Percentiles rank a stretch among this genome's conserved stretches.
phyloP scores from a whole-genome alignment of 2,888 invertebrate genomes.

The Disparrhopalites patrizii region DNA sequence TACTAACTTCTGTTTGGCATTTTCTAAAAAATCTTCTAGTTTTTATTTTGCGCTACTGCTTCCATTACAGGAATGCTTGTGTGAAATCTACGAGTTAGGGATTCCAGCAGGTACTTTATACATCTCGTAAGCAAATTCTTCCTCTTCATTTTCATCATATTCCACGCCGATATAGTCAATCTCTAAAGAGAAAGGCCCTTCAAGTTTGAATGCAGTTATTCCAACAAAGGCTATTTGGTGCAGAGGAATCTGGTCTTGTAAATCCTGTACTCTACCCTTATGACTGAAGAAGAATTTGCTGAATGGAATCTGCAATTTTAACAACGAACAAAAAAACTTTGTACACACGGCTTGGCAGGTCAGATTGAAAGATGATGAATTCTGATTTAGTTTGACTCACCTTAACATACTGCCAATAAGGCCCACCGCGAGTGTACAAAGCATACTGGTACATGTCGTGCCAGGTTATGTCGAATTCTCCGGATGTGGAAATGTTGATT shows the following conservation, averaged over 20 bases:
- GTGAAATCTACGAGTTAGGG: no score
- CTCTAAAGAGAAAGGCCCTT: constrained; percentile 83
- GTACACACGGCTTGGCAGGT: no score
- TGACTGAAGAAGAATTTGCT: constrained; percentile 81
- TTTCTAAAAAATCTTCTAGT: no score
- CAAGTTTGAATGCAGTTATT: constrained; percentile 69
- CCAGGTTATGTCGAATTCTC: constrained; percentile 79
- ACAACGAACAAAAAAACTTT: not conserved
- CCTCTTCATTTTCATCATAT: constrained; percentile 70
- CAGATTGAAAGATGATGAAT: not conserved
- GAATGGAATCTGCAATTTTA: constrained; percentile 73
- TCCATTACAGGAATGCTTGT: no score
- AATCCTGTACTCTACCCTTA: constrained; percentile 83
- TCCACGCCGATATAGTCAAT: constrained; percentile 88
- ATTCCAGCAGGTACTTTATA: constrained; percentile 68
- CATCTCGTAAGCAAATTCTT: constrained; percentile 91
- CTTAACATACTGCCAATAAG: constrained; percentile 93
- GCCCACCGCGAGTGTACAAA: constrained; percentile 91
- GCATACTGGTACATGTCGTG: constrained; percentile 81
- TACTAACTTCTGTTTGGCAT: no score
- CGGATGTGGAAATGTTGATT: constrained; percentile 71
- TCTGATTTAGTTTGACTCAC: constrained; percentile 58
- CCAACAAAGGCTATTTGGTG: constrained; percentile 69
- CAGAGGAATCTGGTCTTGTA: constrained; percentile 62
- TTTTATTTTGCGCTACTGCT: no score